phyloP scores from a whole-genome alignment of 35 echinoderm and acorn worm species.

The Anneissia japonica region DNA sequence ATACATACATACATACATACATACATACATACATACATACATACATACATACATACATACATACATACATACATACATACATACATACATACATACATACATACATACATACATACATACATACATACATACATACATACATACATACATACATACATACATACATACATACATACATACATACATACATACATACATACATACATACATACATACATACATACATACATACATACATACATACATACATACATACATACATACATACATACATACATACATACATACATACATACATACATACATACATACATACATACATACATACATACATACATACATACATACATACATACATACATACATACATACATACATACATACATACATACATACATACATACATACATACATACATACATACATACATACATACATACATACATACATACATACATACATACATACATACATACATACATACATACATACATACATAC shows the following conservation, averaged over 20 bases:
- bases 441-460: neutral
- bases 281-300: neutral
- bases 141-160: neutral
- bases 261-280: neutral
- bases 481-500: neutral
- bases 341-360: neutral
- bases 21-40: no score
- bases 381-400: neutral
- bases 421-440: neutral
- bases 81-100: constrained; percentile 14
- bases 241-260: neutral
- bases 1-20: no score
- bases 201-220: neutral
- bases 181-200: neutral
- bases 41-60: no score
- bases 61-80: no score
- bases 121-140: neutral
- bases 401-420: neutral
- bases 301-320: neutral
- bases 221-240: neutral
- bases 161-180: neutral
- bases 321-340: neutral
- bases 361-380: neutral
- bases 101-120: constrained; percentile 1
- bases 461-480: neutral